Evolutionary conservation across 2,113 vertebrate species (phyloP).

Genomic region (Phrynosoma platyrhinos): DNA sequence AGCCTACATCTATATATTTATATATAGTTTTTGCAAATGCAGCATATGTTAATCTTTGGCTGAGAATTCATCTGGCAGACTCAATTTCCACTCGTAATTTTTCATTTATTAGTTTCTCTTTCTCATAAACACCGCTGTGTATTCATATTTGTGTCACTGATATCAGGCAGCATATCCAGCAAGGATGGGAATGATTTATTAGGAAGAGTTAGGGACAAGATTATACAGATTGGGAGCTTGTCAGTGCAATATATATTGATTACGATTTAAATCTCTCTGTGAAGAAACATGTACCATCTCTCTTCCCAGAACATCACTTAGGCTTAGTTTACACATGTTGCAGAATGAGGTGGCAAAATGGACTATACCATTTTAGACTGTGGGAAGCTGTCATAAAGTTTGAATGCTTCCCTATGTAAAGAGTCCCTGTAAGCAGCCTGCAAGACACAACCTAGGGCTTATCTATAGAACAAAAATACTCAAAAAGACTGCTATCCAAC

Average conservation of each 20-base stretch:
- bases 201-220: background rate
- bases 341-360: background rate
- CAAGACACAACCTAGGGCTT: too few relatives aligned
- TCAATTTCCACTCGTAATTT: slow-evolving; percentile 78
- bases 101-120: slow-evolving; percentile 72
- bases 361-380: background rate
- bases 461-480: too few relatives aligned
- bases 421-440: background rate
- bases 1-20: slow-evolving; percentile 38
- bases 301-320: background rate
- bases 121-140: slow-evolving; percentile 59
- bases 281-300: slow-evolving; percentile 39
- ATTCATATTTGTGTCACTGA: slow-evolving; percentile 38
- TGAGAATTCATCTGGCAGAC: slow-evolving; percentile 72
- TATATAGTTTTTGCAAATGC: slow-evolving; percentile 64
- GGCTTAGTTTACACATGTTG: background rate
- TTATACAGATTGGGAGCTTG: slow-evolving; percentile 9
- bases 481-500: too few relatives aligned
- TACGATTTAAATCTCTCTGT: slow-evolving; percentile 45
- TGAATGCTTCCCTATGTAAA: too few relatives aligned
- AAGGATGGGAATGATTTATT: slow-evolving; percentile 53
- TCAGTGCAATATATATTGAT: slow-evolving; percentile 13
- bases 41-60: slow-evolving; percentile 76
- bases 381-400: too few relatives aligned
- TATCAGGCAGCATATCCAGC: slow-evolving; percentile 27